Base-by-base conservation (phyloP, 2,113 vertebrate species). In the Eidolon helvum region DNA sequence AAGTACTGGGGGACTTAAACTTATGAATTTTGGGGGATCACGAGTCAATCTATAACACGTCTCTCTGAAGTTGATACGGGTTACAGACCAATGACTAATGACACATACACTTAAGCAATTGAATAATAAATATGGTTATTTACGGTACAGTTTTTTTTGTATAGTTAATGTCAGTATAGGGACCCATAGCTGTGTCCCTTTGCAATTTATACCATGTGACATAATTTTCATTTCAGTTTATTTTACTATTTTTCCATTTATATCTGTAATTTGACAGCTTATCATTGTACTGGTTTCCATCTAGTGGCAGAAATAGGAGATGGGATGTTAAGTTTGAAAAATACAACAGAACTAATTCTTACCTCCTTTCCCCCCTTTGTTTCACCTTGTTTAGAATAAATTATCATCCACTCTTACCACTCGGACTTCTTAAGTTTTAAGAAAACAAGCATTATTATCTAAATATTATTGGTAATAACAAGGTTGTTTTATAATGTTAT, bases 221-320 rank as follows among this genome's bases (percentile, higher is more conserved):
- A 19, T 83, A 50, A 89, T 86, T 95, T 83, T 77, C 43, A 83
- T 68, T 71, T 74, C 30, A 15, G n/a, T 83, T 77, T 61, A 5
- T 40, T 96, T 96, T 57, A 35, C 53, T 91, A 18, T 94, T 87
- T 95, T 94, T 74, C 9, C 45, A 26, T 61, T 85, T 65, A 22
- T 85, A 68, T 50, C 6, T 61, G 35, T 33, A 90, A 9, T 40
- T 87, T 95, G 35, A 30, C 69, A 96, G 18, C 30, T 72, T 78
- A 87, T 82, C 28, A 59, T 92, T 96, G 68, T 69, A 68, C 84
- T 95, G 57, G 68, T 96, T 97, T 97, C 72, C 90, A 94, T 94
- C 55, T 87, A 84, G 35, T 94, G 74, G 91, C 38, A 97, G 94
- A 79, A 94, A 78, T 68, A 77, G 74, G 78, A 57, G 95, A 75